phyloP scores from a whole-genome alignment of 2,888 invertebrate species.

The Erynnis tages region DNA sequence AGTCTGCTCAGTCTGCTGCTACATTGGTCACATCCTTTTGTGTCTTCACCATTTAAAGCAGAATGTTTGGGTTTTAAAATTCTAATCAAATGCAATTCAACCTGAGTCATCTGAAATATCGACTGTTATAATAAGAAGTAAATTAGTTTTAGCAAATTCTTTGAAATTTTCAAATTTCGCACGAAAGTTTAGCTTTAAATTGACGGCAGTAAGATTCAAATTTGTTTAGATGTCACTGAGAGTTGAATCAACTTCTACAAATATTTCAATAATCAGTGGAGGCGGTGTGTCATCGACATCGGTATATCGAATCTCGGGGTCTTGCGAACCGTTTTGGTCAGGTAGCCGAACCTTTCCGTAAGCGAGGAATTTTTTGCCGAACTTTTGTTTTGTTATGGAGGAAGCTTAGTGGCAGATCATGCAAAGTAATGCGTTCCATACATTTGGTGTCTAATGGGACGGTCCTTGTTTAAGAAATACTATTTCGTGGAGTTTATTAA shows the following conservation, averaged over 20 bases:
- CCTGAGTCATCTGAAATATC: no score
- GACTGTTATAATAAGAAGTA: no score
- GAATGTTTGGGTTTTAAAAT: no score
- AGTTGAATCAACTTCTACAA: not conserved
- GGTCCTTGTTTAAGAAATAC: not conserved
- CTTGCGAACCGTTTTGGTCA: constrained; percentile 49
- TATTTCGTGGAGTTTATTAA: not conserved
- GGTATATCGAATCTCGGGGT: constrained; percentile 40
- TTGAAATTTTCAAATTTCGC: no score
- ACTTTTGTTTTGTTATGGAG: constrained; percentile 51
- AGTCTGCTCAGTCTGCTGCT: no score
- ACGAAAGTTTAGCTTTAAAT: constrained; percentile 1
- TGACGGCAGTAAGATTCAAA: constrained; percentile 7
- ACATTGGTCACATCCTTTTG: no score
- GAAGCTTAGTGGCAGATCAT: constrained; percentile 48
- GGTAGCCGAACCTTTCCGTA: constrained; percentile 67
- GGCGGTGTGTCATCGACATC: constrained; percentile 61
- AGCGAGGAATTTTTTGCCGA: constrained; percentile 54
- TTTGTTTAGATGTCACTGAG: not conserved
- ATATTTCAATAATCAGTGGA: constrained; percentile 38
- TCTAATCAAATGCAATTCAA: no score
- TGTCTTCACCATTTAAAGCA: no score
- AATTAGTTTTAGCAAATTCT: no score
- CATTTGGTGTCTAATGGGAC: constrained; percentile 18
- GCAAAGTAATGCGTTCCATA: constrained; percentile 46